Conservation (phyloP, 2,113 vertebrate species). For the Steatornis caripensis region DNA sequence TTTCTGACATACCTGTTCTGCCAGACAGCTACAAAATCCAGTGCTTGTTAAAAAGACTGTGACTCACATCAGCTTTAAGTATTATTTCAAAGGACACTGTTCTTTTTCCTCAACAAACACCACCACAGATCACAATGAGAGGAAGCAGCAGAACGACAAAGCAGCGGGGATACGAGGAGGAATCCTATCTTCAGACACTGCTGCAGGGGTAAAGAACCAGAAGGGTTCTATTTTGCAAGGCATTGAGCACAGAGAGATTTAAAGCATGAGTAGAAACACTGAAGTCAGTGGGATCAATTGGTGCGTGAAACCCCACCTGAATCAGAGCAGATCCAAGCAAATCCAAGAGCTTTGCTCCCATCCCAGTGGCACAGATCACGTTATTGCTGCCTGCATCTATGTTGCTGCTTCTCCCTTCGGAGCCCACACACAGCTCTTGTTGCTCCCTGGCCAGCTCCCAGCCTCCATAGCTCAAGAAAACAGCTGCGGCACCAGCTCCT, state of each 20-base stretch:
- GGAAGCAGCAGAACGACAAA: not conserved
- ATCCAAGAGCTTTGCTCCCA: accelerated
- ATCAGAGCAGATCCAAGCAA: not conserved
- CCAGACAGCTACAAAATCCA: not conserved
- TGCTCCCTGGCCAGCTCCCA: not conserved
- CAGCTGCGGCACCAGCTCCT: not conserved
- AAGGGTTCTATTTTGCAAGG: not conserved
- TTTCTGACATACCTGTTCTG: not conserved
- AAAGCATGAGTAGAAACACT: not conserved
- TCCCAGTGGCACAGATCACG: accelerated
- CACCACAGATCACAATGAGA: accelerated
- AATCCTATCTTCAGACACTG: not conserved
- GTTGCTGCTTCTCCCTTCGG: not conserved
- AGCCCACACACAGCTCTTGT: not conserved
- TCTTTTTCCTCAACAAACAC: not conserved
- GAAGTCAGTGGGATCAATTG: too few species aligned
- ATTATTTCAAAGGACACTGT: not conserved
- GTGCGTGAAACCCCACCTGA: not conserved
- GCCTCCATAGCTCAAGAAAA: not conserved
- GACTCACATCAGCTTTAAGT: not conserved
- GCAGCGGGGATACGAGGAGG: not conserved
- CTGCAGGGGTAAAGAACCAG: not conserved
- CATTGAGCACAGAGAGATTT: accelerated
- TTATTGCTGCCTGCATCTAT: not conserved
- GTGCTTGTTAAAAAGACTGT: not conserved